These are phyloP conservation scores for Chionoecetes opilio DNA, from an alignment of 1,140 invertebrate genomes.

Conservation along the genomic window DNA sequence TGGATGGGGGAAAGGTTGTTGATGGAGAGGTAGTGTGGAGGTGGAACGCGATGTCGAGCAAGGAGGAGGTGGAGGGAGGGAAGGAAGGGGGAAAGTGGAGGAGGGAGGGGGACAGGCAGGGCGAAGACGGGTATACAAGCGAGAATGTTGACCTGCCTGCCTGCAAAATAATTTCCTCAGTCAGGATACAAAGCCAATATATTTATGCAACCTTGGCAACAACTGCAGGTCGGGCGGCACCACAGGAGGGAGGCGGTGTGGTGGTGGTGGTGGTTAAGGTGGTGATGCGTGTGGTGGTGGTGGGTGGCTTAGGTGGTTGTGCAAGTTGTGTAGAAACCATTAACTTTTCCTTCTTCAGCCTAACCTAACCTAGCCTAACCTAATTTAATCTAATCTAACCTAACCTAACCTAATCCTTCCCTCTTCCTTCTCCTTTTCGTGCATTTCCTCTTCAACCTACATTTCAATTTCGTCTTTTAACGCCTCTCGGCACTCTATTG, in stretches of 20 bases:
- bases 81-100: neutral
- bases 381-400: too few species aligned
- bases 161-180: constrained; percentile 20
- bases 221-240: neutral
- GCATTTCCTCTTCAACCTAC: neutral
- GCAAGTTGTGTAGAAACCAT: neutral
- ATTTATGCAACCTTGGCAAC: constrained; percentile 3
- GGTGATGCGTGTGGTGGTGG: neutral
- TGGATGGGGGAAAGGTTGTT: neutral
- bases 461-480: neutral
- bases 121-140: neutral
- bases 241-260: neutral
- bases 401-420: too few species aligned
- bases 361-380: too few species aligned
- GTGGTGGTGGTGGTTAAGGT: neutral
- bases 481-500: too few species aligned
- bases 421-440: too few species aligned
- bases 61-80: neutral
- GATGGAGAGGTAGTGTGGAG: constrained; percentile 3
- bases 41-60: neutral
- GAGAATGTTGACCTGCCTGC: neutral
- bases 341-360: too few species aligned
- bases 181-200: neutral
- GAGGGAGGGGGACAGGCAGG: neutral
- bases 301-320: constrained; percentile 12